Conservation (phyloP, 2,888 invertebrate genomes). For the Phaonia tiefii region DNA sequence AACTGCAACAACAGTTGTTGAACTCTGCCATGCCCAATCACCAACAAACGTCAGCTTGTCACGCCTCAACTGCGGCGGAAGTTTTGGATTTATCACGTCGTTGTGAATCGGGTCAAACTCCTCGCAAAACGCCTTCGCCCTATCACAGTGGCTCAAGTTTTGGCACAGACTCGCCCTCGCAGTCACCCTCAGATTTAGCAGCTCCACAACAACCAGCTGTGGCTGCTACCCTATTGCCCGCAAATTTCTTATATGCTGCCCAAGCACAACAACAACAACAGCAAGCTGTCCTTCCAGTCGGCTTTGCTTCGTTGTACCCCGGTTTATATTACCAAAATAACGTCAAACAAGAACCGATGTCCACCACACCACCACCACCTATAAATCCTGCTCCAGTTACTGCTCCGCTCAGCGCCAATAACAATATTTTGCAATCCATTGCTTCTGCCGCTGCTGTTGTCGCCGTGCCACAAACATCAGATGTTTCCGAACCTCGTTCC, state of each 20-base stretch:
- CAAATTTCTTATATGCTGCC: conserved; percentile 47
- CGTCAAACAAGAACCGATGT: conserved; percentile 56
- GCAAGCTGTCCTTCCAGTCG: conserved; percentile 46
- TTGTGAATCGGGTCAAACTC: conserved; percentile 77
- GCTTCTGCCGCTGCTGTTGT: conserved; percentile 62
- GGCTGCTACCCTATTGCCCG: conserved; percentile 21
- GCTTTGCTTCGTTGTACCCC: conserved; percentile 49
- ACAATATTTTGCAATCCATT: conserved; percentile 69
- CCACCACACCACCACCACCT: conserved; percentile 64
- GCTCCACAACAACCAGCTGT: conserved; percentile 27
- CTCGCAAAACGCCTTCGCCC: conserved; percentile 78
- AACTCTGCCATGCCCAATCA: conserved; percentile 54
- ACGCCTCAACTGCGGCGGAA: conserved; percentile 68
- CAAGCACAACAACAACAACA: conserved; percentile 49
- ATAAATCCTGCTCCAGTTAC: conserved; percentile 40
- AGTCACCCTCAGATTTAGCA: conserved; percentile 68
- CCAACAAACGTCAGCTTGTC: conserved; percentile 21
- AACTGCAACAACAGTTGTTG: conserved; percentile 70
- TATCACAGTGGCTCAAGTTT: conserved; percentile 77
- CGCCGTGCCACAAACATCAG: no score
- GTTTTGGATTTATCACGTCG: conserved; percentile 80
- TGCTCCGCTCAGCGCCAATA: conserved; percentile 59
- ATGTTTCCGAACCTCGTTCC: conserved; percentile 58
- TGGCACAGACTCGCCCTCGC: conserved; percentile 74
- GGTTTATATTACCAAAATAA: conserved; percentile 52